A percentile compares a stretch with the other conserved stretches of the same genome.
Conservation (phyloP, 2,113 vertebrate genomes). For the Mirounga angustirostris region DNA sequence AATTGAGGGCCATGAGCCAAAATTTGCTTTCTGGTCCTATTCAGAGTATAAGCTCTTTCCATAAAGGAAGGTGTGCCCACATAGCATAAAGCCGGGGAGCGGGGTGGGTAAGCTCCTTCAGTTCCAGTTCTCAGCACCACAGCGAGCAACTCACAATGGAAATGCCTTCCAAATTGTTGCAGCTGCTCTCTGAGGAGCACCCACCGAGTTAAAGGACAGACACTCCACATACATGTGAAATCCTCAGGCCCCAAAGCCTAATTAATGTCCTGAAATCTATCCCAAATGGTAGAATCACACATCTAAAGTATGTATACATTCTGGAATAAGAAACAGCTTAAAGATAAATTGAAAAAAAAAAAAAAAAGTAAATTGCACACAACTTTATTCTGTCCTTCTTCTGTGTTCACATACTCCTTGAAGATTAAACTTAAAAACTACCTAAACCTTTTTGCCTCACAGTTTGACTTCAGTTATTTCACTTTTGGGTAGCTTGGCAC, state of each 20-base stretch:
- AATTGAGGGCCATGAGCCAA: not conserved
- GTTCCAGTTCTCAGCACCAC: conserved; percentile 78
- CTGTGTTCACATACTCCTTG: not conserved
- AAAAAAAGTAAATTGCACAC: conserved; percentile 61
- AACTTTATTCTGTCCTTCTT: conserved; percentile 49
- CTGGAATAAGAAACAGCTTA: conserved; percentile 49
- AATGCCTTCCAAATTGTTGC: conserved; percentile 80
- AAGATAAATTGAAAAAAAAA: not conserved
- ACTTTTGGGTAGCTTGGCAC: not conserved
- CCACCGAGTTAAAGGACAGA: conserved; percentile 85
- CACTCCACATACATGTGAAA: conserved; percentile 74
- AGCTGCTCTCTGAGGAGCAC: conserved; percentile 85
- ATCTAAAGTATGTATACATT: conserved; percentile 64
- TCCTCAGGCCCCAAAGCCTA: conserved; percentile 74
- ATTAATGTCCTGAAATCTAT: conserved; percentile 79
- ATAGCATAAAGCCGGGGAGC: conserved; percentile 64
- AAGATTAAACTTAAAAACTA: conserved; percentile 37
- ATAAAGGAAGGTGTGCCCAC: not conserved
- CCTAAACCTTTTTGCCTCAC: conserved; percentile 39
- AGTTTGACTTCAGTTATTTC: conserved; percentile 62
- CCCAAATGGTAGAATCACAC: conserved; percentile 71
- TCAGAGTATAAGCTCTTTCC: not conserved
- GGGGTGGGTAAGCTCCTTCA: conserved; percentile 63
- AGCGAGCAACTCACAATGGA: conserved; percentile 77
- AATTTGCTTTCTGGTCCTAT: conserved; percentile 16